phyloP scores from a whole-genome alignment of 1,140 invertebrate genomes.

The Drosophila athabasca region DNA sequence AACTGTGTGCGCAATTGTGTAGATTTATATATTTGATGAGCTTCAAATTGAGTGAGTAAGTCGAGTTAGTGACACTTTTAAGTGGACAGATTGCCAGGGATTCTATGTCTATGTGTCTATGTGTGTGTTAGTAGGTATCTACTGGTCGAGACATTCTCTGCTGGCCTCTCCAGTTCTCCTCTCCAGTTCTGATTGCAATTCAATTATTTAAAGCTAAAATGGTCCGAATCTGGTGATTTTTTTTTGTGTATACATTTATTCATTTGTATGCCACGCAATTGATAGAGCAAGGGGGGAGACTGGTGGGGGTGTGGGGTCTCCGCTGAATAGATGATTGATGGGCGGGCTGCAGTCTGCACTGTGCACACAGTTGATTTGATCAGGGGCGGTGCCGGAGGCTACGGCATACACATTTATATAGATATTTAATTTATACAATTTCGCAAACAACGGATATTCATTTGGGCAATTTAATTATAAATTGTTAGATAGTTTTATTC shows the following conservation, averaged over 20 bases:
- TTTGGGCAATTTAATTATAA: conserved; percentile 64
- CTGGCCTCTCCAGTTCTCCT: neutral
- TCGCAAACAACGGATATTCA: conserved; percentile 41
- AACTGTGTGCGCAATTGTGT: neutral
- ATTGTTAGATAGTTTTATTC: conserved; percentile 32
- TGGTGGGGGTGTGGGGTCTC: no score
- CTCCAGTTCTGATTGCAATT: conserved; percentile 35
- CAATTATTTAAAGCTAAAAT: conserved; percentile 37
- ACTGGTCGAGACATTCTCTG: neutral
- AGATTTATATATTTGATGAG: conserved; percentile 50
- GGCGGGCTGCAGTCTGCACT: conserved; percentile 49
- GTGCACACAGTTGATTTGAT: conserved; percentile 57
- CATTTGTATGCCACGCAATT: conserved; percentile 63
- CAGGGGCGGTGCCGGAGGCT: neutral
- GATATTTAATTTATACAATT: conserved; percentile 62
- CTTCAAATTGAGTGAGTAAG: conserved; percentile 29
- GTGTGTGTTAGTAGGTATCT: conserved; percentile 1
- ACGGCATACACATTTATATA: conserved; percentile 23
- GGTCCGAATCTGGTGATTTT: conserved; percentile 1
- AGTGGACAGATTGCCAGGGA: neutral
- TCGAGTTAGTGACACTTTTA: conserved; percentile 44
- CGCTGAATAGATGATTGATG: conserved; percentile 64
- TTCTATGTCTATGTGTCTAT: no score
- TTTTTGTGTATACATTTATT: conserved; percentile 29
- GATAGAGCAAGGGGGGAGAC: neutral